Base-by-base conservation (phyloP, 2,113 vertebrate species). In the Pteruthius melanotis region DNA sequence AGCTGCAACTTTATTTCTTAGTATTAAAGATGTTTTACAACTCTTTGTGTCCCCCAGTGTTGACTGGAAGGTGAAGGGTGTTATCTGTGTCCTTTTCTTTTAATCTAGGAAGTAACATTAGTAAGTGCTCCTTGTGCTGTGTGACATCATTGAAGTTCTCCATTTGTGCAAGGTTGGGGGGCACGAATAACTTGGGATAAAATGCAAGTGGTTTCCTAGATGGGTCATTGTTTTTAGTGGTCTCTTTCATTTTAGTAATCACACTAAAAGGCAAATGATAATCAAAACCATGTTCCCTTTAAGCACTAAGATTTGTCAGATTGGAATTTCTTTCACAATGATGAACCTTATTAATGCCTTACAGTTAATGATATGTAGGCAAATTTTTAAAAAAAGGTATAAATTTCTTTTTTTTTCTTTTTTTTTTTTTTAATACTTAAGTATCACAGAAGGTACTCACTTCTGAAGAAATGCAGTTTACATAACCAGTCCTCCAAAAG, bases 361-460 rank as follows among this genome's bases (percentile, higher is more conserved):
- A 50, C 18, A 28, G 12, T 53, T 37, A 54, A 26, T 40, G 4
- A 80, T 50, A 44, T 11, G 5, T 13, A 52, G 22, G 4, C 2
- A 87, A 59, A 53, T 64, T 45, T 11, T 44, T 44, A 44, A 7
- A 63, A 65, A 57, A 78, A 49, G 8, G 2, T 37, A 60, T 53
- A 35, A 69, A 40, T 2, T 1, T 72, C 1, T 81, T n/a, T 8
- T 23, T 1, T 31, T 2, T 1, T 72, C 1, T 81, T n/a, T 8
- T 23, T 1, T 31, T 86, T 90, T 83, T 59, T 3, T 57, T 81
- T 81, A 83, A 65, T 47, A 35, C 2, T 40, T 2, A 45, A 20
- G 20, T 30, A 44, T 31, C 61, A 57, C 27, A 71, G 64, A 40
- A 90, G 59, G 16, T 18, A 44, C 23, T 11, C 2, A 31, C 30